phyloP scores from a whole-genome alignment of 2,113 vertebrate species.

The Rostratula benghalensis region DNA sequence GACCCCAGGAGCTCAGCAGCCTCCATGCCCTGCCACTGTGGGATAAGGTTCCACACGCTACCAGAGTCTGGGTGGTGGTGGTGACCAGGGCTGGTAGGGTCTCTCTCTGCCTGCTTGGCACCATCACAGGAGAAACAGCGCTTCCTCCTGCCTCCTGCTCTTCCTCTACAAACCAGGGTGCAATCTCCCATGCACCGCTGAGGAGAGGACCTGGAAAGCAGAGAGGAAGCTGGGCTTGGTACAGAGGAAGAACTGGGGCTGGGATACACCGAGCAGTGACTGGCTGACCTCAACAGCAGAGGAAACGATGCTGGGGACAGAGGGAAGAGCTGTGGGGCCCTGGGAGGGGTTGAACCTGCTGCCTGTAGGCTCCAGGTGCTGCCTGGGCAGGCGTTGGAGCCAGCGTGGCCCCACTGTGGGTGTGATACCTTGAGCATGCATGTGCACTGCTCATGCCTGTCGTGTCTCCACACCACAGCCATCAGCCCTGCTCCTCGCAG shows the following conservation, averaged over 20 bases:
- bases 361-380: not conserved
- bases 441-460: fast-evolving
- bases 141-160: not conserved
- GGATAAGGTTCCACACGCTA: not conserved
- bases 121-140: not conserved
- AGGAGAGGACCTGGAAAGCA: conserved; percentile 13
- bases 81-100: not conserved
- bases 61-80: not conserved
- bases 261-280: fast-evolving
- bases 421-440: fast-evolving
- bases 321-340: not conserved
- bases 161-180: not conserved
- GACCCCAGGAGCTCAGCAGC: not conserved
- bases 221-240: not conserved
- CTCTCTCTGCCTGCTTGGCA: not conserved
- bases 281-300: not conserved
- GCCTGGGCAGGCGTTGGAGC: not conserved
- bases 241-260: not conserved
- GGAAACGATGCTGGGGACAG: not conserved
- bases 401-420: not conserved
- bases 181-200: fast-evolving
- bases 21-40: not conserved
- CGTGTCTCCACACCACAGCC: not conserved
- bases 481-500: fast-evolving
- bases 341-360: not conserved